Conservation (phyloP, 2,113 vertebrate genomes). For the Leiothrix lutea region DNA sequence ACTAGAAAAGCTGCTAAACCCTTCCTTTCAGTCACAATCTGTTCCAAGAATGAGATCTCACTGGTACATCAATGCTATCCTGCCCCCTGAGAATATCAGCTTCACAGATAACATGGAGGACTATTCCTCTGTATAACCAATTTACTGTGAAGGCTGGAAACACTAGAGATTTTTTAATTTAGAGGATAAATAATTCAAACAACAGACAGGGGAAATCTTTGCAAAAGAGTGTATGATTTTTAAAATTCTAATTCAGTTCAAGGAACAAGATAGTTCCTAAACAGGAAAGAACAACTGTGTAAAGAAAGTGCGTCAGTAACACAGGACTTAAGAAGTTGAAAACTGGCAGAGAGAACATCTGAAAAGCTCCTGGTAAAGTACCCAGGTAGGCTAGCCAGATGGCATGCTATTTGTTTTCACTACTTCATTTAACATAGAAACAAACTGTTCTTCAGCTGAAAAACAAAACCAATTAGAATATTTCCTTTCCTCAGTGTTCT, state of each 20-base stretch:
- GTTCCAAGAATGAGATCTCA: slow-evolving; percentile 19
- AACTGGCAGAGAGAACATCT: not conserved
- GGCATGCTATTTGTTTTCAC: slow-evolving; percentile 51
- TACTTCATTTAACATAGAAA: slow-evolving; percentile 52
- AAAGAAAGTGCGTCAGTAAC: not conserved
- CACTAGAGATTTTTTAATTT: not conserved
- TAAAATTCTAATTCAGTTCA: not conserved
- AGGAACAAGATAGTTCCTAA: not conserved
- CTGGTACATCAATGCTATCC: not conserved
- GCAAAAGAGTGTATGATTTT: not conserved
- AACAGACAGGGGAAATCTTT: not conserved
- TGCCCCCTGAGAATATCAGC: slow-evolving; percentile 41
- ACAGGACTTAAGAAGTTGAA: not conserved
- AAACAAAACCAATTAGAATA: slow-evolving; percentile 36
- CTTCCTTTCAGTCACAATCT: slow-evolving; percentile 47
- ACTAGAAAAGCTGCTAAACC: slow-evolving; percentile 28
- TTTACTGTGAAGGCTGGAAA: not conserved
- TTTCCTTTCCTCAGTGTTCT: slow-evolving; percentile 6
- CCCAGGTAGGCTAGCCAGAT: slow-evolving; percentile 46
- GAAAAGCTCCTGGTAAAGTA: slow-evolving; percentile 22
- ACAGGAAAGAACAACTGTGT: not conserved
- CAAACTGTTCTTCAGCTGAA: slow-evolving; percentile 47
- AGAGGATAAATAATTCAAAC: not conserved
- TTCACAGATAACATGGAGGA: slow-evolving; percentile 18
- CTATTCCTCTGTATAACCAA: not conserved